Conservation (phyloP, 1,140 invertebrate genomes). For the Nephila pilipes region DNA sequence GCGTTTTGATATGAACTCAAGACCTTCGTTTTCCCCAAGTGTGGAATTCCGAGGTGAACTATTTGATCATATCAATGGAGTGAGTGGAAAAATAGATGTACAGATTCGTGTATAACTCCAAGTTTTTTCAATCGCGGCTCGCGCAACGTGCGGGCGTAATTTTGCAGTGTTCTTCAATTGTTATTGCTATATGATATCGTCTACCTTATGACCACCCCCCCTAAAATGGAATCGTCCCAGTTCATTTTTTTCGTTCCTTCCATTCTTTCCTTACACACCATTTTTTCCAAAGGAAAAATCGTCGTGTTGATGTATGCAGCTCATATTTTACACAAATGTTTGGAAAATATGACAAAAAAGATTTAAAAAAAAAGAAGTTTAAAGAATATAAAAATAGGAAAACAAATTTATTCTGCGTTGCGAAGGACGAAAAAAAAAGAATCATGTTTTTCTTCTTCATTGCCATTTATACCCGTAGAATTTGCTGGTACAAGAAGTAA, state of each 20-base stretch:
- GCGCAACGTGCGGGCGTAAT: too few relatives aligned
- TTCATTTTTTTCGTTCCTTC: background rate
- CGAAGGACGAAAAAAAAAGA: background rate
- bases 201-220: too few relatives aligned
- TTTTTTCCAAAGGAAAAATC: background rate
- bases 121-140: too few relatives aligned
- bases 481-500: background rate
- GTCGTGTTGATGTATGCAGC: slow-evolving; percentile 53
- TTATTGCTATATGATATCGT: too few relatives aligned
- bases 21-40: too few relatives aligned
- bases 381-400: background rate
- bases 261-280: slow-evolving; percentile 1
- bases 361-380: slow-evolving; percentile 35
- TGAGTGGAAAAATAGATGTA: too few relatives aligned
- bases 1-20: too few relatives aligned
- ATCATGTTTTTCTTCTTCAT: slow-evolving; percentile 52
- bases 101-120: too few relatives aligned
- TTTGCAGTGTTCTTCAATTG: too few relatives aligned
- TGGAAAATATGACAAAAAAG: background rate
- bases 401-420: background rate
- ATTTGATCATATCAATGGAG: too few relatives aligned
- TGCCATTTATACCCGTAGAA: slow-evolving; percentile 37
- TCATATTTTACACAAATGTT: slow-evolving; percentile 62
- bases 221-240: slow-evolving; percentile 29
- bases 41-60: too few relatives aligned